Conservation (phyloP, 2,113 vertebrate genomes). For the Paramormyrops kingsleyae region DNA sequence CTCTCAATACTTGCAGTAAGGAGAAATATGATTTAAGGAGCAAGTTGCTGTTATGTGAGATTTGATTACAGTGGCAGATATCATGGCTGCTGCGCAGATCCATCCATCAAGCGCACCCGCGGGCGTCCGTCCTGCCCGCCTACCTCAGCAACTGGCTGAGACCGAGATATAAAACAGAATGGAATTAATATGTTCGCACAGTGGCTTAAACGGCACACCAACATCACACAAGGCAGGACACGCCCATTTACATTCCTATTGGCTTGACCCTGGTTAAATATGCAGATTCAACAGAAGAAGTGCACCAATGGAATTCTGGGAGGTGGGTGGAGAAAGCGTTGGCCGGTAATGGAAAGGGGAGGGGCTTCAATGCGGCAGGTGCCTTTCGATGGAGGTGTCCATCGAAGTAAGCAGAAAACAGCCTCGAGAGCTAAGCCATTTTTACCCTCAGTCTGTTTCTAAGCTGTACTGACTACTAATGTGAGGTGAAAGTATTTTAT, state of each 20-base stretch:
- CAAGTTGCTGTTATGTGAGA: not conserved
- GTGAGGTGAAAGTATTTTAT: not conserved
- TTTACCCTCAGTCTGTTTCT: not conserved
- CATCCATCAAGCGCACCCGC: not conserved
- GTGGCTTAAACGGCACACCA: not conserved
- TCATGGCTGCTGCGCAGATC: not conserved
- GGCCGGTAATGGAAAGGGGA: not conserved
- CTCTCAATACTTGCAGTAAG: not conserved
- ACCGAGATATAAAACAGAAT: not conserved
- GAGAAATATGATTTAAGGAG: conserved; percentile 15
- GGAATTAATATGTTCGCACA: not conserved
- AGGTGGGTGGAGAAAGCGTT: not conserved
- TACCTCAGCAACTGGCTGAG: not conserved
- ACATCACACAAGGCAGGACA: not conserved
- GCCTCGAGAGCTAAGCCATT: not conserved
- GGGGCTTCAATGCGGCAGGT: conserved; percentile 45
- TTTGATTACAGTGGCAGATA: not conserved
- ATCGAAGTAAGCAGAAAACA: conserved; percentile 50
- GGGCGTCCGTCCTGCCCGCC: not conserved
- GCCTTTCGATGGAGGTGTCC: conserved; percentile 44
- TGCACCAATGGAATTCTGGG: not conserved
- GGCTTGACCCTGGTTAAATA: not conserved
- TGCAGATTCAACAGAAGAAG: not conserved
- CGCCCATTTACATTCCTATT: not conserved
- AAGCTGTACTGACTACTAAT: not conserved